Conservation (phyloP, 2,113 vertebrate genomes). For the Peromyscus polionotus region DNA sequence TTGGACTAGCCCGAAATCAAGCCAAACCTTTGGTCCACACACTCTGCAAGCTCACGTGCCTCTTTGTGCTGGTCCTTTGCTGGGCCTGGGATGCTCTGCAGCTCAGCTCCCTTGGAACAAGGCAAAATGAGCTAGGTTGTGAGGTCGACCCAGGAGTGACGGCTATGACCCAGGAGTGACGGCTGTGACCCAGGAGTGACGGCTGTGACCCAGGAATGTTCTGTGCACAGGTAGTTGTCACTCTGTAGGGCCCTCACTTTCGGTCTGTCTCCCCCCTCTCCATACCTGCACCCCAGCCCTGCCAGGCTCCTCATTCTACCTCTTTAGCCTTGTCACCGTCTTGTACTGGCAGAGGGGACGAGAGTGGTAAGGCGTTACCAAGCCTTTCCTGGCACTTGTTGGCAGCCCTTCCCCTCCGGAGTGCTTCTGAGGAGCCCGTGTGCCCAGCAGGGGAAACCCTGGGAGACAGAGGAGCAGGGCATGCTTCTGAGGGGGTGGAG, state of each 20-base stretch:
- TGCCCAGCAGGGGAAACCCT: neutral
- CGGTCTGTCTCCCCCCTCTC: neutral
- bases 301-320: neutral
- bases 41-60: neutral
- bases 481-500: neutral
- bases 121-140: neutral
- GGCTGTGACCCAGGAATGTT: neutral
- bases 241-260: too few relatives aligned
- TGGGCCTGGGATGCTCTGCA: neutral
- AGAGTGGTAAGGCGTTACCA: neutral
- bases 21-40: slow-evolving; percentile 31
- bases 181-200: too few relatives aligned
- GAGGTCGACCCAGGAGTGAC: neutral
- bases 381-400: neutral
- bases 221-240: neutral
- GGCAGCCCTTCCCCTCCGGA: neutral
- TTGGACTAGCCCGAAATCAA: neutral
- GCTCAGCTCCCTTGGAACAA: neutral
- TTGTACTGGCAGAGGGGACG: neutral
- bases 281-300: neutral
- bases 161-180: neutral
- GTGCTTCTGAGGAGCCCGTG: neutral
- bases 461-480: neutral
- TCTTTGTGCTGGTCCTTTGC: neutral
- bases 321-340: neutral